Evolutionary conservation across 37 sponge, comb jelly and placozoan species (phyloP), one percentile per base, ranked within the genome.

Genomic region (Halichondria panicea): DNA sequence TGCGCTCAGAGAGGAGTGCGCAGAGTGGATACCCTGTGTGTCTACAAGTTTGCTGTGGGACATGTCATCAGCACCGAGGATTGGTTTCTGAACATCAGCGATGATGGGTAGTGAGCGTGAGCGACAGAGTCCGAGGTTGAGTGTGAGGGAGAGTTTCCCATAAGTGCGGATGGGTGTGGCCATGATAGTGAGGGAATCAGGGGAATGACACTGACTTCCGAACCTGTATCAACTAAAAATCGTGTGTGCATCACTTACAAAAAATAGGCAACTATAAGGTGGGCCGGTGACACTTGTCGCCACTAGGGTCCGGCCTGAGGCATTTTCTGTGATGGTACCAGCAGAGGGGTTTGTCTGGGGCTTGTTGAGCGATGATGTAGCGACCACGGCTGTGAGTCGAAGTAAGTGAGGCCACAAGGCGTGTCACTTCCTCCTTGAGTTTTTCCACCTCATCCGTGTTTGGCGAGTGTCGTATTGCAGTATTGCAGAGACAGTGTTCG

Each of bases 51-150:
- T 37, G 52, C 50, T 43, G 39, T 81, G 43, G 21, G 43, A 72
- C 54, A 92, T 71, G 63, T 87, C 84, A 32, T 89, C 85, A 6
- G 85, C 89, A 55, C 89, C 80, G 25, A 90, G 35, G 69, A 90
- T 90, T 24, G 81, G 82, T 6, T 76, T 60, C 78, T 81, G 65
- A 1, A 85, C 87, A 48, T 90, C 78, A 6, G 91, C 91, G 57
- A 90, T 70, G 57, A 82, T 68, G 44, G 66, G 83, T 34, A 90
- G 45, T 63, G 62, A 76, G 42, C 66, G 41, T 21, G 76, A 30
- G 39, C 80, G 54, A 37, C 82, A 57, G 13, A 85, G 86, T 24
- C 91, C 87, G 18, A 90, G 87, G 66, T 90, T 81, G 45, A 90
- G 86, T 21, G 76, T 81, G 55, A 79, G 87, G 35, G 81, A 79